Conservation (phyloP, 2,113 vertebrate species). For the Bubalus kerabau region DNA sequence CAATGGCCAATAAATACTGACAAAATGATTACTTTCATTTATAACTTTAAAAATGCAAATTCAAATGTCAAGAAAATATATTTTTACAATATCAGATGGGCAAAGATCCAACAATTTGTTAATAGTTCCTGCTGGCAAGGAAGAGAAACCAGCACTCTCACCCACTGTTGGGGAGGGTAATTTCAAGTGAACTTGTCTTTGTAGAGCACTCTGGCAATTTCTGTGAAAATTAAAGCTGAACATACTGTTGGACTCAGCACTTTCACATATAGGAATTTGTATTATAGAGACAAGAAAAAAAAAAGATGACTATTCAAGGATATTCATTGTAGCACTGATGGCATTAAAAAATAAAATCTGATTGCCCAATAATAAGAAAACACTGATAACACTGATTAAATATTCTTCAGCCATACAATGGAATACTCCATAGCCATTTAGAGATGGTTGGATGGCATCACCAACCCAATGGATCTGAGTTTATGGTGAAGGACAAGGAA, state of each 20-base stretch:
- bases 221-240: neutral
- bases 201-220: neutral
- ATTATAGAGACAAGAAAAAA: neutral
- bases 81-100: neutral
- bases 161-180: neutral
- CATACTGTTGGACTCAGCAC: neutral
- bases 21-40: conserved; percentile 1
- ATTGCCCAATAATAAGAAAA: conserved; percentile 1
- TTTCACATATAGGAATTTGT: neutral
- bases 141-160: neutral
- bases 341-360: neutral
- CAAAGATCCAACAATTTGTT: neutral
- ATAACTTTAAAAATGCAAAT: conserved; percentile 21
- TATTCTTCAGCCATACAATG: neutral
- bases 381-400: neutral
- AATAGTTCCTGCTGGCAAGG: neutral
- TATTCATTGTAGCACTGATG: neutral
- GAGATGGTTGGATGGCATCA: neutral
- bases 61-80: conserved; percentile 3
- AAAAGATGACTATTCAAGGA: neutral
- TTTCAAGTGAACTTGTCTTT: neutral
- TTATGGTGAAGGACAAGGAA: neutral
- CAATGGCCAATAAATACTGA: neutral
- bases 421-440: neutral
- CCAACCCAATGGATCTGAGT: neutral